These are phyloP conservation scores for Heterochromis multidens DNA, from an alignment of 2,113 vertebrate species.

Conservation along the genomic window DNA sequence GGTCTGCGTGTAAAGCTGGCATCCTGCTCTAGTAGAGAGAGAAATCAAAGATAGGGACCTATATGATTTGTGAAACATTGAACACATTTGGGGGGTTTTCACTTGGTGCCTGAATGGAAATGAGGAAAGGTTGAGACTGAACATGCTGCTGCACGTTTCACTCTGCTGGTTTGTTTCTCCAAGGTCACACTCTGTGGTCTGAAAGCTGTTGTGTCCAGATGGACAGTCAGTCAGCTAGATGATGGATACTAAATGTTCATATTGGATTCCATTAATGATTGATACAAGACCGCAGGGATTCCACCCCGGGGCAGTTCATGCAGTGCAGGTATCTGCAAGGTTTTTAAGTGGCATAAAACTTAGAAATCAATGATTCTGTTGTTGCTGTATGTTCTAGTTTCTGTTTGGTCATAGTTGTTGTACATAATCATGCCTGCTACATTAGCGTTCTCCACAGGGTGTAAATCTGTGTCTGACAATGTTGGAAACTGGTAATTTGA, in stretches of 20 bases:
- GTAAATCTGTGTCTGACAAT: background rate
- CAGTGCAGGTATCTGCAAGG: background rate
- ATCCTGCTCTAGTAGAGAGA: slow-evolving; percentile 38
- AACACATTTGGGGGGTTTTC: background rate
- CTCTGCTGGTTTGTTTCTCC: background rate
- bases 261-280: background rate
- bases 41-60: slow-evolving; percentile 13
- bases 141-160: background rate
- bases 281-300: background rate
- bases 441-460: background rate
- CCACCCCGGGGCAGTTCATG: background rate
- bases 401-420: background rate
- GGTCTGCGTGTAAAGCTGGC: slow-evolving; percentile 5
- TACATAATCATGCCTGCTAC: background rate
- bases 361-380: background rate
- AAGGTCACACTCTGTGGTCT: background rate
- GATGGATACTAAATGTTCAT: background rate
- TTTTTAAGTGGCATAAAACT: background rate
- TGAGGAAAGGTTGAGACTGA: background rate
- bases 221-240: background rate
- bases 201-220: slow-evolving; percentile 3
- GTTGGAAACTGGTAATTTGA: background rate
- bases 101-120: background rate
- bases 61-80: slow-evolving; percentile 21
- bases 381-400: background rate